phyloP scores from a whole-genome alignment of 2,797 vertebrate genomes.

The Neostethus bicornis region DNA sequence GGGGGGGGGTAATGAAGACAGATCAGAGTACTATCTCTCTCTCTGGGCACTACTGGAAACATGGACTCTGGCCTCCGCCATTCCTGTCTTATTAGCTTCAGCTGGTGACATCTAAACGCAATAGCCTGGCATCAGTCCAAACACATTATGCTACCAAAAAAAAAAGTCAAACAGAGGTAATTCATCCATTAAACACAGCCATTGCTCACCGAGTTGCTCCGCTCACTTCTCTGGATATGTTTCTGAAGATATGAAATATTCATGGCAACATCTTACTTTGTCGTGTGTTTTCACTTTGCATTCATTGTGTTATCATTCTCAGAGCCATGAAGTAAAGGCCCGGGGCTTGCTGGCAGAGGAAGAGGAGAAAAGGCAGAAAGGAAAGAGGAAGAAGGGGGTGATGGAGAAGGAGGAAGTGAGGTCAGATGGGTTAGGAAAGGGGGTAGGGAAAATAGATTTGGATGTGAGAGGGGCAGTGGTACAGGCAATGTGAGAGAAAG shows the following conservation, averaged over 20 bases:
- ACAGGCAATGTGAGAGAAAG: conserved; percentile 38
- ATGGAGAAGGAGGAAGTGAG: conserved; percentile 56
- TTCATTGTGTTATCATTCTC: conserved; percentile 70
- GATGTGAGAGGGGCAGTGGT: conserved; percentile 7
- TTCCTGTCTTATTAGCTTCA: conserved; percentile 75
- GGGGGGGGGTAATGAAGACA: conserved; percentile 83
- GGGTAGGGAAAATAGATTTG: background rate
- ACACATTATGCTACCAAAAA: conserved; percentile 52
- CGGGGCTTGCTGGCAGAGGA: conserved; percentile 50
- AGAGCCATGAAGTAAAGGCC: conserved; percentile 51
- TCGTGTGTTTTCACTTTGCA: conserved; percentile 76
- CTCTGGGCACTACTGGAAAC: conserved; percentile 75
- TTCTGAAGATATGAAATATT: conserved; percentile 76
- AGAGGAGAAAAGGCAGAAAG: conserved; percentile 40
- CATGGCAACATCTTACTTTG: conserved; percentile 58
- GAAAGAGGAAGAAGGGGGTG: conserved; percentile 31
- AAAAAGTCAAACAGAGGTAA: conserved; percentile 55
- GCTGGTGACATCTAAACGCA: conserved; percentile 75
- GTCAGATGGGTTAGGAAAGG: conserved; percentile 48
- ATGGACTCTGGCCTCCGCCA: conserved; percentile 68
- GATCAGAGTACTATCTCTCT: conserved; percentile 81
- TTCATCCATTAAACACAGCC: conserved; percentile 52
- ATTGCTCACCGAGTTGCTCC: conserved; percentile 43
- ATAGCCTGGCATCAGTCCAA: conserved; percentile 71
- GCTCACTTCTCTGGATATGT: conserved; percentile 55